Base-by-base conservation (phyloP, 2,797 vertebrate species). In the Sardinella longiceps region DNA sequence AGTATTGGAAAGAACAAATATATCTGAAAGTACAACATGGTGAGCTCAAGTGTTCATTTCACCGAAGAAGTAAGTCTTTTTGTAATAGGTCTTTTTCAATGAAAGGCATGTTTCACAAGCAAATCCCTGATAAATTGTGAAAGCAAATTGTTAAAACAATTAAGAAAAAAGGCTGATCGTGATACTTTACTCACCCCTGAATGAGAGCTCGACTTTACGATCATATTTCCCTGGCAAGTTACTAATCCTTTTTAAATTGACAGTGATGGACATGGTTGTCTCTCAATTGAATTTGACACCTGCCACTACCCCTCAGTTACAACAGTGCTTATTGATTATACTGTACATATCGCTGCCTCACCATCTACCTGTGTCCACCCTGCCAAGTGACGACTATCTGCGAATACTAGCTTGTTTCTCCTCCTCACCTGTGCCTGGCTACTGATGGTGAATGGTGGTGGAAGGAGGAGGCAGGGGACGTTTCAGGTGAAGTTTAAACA, bases 171-270 rank as follows among this genome's bases (percentile, higher is more conserved):
- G 14, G 15, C 37, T 43, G 37, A 77, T 2, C 37, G 10, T 20
- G 33, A 85, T 70, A 60, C 28, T 56, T 43, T 28, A 15, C 91
- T 83, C 91, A 96, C 95, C 96, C 93, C 96, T 93, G 92, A 98
- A 98, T 86, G 90, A 89, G 87, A 98, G 93, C 53, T 95, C 93
- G 4, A 97, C 96, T 90, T 97, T 97, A 84, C 96, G 91, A 91
- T 98, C 96, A 0, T 94, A 95, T 80, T 87, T 92, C 53, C 97
- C 97, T 0, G 96, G 96, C 70, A 99, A 93, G 84, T 95, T 95
- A 83, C 90, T 95, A 81, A 99, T 93, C 90, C 89, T 95, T 87
- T 88, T 94, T 85, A 99, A 90, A 39, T 84, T 86, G 14, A 97
- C 93, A 0, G 89, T 96, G 89, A 99, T 96, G 85, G 97, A 97